Conservation (phyloP, 2,888 invertebrate species). For the Heliconius charithonia region DNA sequence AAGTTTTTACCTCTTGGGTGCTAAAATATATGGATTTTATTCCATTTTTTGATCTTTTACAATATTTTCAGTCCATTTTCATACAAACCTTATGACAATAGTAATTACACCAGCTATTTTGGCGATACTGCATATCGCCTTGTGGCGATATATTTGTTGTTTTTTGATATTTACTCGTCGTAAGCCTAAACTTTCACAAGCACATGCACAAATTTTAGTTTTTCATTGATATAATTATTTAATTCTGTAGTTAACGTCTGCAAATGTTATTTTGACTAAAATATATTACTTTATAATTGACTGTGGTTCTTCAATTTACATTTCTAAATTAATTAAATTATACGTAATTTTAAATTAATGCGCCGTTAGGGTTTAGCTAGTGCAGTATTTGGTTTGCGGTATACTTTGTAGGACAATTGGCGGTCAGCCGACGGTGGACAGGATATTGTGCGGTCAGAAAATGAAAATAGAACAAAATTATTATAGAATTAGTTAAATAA, state of each 20-base stretch:
- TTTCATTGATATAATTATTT: neutral
- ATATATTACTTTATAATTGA: neutral
- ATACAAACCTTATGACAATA: no score
- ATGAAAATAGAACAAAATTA: neutral
- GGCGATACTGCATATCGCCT: no score
- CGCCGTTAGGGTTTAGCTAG: neutral
- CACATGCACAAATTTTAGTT: no score
- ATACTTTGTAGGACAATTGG: conserved; percentile 33
- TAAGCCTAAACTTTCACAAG: no score
- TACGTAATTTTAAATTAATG: neutral
- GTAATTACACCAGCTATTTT: no score
- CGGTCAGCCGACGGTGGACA: conserved; percentile 26
- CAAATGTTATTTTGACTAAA: neutral
- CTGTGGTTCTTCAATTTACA: neutral
- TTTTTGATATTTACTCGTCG: no score
- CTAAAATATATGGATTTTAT: no score
- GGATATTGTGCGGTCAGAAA: conserved; percentile 36
- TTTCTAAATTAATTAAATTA: neutral
- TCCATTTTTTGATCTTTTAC: no score
- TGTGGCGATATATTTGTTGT: no score
- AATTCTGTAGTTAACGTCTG: neutral
- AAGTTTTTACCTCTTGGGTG: no score
- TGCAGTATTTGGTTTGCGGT: conserved; percentile 29
- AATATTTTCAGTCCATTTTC: no score
- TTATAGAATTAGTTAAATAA: conserved; percentile 1